Percentiles rank a stretch among this genome's conserved stretches.
Evolutionary conservation across 2,797 vertebrate genomes (phyloP).

Genomic region (Falco columbarius): DNA sequence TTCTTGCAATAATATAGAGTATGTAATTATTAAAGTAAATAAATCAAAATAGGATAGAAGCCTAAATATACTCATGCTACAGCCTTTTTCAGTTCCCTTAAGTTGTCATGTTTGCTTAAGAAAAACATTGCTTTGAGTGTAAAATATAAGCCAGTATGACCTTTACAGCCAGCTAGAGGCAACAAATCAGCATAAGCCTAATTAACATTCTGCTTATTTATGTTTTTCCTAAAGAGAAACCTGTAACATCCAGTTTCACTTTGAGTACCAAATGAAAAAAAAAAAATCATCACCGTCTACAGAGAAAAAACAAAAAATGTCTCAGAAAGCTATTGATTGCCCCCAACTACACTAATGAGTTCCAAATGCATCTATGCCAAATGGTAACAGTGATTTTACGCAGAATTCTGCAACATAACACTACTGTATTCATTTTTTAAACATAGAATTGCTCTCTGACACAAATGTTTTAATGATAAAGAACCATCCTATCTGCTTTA

Average conservation of each 20-base stretch:
- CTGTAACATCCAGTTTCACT: background rate
- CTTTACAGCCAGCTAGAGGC: background rate
- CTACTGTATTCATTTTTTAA: background rate
- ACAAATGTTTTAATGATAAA: background rate
- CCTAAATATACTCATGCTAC: background rate
- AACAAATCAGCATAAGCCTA: background rate
- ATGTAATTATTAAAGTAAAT: background rate
- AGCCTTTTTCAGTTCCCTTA: background rate
- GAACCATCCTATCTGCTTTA: background rate
- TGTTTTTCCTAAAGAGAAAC: conserved; percentile 25
- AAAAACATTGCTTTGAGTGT: background rate
- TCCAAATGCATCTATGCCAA: background rate
- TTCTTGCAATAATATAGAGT: background rate
- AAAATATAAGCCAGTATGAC: background rate
- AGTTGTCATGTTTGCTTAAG: background rate
- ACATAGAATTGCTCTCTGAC: background rate
- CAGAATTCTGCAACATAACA: background rate
- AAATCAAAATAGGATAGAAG: background rate
- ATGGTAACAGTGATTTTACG: background rate
- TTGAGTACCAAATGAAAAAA: background rate
- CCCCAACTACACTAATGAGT: background rate
- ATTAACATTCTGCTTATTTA: conserved; percentile 29
- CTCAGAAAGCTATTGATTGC: background rate
- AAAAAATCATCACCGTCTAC: background rate
- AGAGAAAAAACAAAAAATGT: background rate